A percentile compares a stretch with the other conserved stretches of the same genome.
These are phyloP conservation scores for Cephalopachus bancanus DNA, from an alignment of 2,797 vertebrate species.

Conservation along the genomic window DNA sequence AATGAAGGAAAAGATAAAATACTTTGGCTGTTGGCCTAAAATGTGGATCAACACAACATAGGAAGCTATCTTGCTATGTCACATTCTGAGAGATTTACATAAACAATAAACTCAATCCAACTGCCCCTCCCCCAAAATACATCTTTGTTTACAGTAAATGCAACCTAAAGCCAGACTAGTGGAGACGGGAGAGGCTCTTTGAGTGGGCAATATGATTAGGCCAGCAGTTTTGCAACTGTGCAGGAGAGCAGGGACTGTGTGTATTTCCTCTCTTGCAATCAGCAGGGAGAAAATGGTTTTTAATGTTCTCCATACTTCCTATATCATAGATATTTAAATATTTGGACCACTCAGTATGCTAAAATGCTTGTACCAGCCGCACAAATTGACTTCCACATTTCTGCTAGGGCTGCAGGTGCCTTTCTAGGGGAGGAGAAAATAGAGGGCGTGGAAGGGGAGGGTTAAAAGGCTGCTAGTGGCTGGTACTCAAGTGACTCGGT, in stretches of 20 bases:
- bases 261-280: slow-evolving; percentile 72
- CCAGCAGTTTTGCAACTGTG: slow-evolving; percentile 81
- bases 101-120: slow-evolving; percentile 98
- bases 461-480: slow-evolving; percentile 53
- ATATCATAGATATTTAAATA: slow-evolving; percentile 86
- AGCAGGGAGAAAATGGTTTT: slow-evolving; percentile 82
- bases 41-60: slow-evolving; percentile 99
- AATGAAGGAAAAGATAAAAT: slow-evolving; percentile 99
- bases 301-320: slow-evolving; percentile 77
- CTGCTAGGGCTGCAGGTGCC: slow-evolving; percentile 74
- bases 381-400: slow-evolving; percentile 76
- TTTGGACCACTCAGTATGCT: slow-evolving; percentile 80
- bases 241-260: slow-evolving; percentile 58
- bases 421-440: slow-evolving; percentile 76
- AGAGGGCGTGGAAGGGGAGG: background rate
- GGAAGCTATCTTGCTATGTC: slow-evolving; percentile 99
- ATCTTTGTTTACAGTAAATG: slow-evolving; percentile 97
- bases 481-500: slow-evolving; percentile 53
- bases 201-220: slow-evolving; percentile 86
- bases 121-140: slow-evolving; percentile 94
- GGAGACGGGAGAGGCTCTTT: slow-evolving; percentile 83
- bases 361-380: slow-evolving; percentile 66
- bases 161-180: slow-evolving; percentile 92
- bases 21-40: slow-evolving; percentile 99
- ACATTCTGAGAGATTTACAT: slow-evolving; percentile 99